Base-by-base conservation (phyloP, 2,888 invertebrate species). In the Callyntrura guangdongensis region DNA sequence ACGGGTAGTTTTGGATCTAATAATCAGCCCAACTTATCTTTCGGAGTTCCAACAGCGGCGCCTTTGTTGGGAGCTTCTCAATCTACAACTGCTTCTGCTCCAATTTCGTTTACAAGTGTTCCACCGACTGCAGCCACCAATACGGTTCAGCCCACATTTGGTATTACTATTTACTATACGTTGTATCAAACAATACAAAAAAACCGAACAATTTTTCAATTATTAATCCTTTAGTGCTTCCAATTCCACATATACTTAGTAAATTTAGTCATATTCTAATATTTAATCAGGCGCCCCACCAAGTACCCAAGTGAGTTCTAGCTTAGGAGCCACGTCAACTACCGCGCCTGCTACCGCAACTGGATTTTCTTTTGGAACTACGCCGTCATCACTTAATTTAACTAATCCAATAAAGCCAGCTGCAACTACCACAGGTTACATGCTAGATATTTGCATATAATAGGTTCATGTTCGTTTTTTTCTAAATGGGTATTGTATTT, bases 261-360 rank as follows among this genome's bases (percentile, higher is more conserved):
- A n/a, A n/a, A n/a, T n/a, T n/a, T n/a, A n/a, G 53, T 36, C 53
- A 53, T 9, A 14, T 9, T n/a, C 11, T 2, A 53, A n/a, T 53
- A 53, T 11, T 53, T 61, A 12, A 17, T n/a, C 20, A 85, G 85
- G 72, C 5, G 27, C 72, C 0, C 79, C 94, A 5, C 86, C 93
- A 6, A 90, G 94, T 12, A 92, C 94, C 1, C 92, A 94, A n/a
- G 91, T 77, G 17, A 56, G 64, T 25, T 20, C 77, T 5, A 25
- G 59, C 47, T 79, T 22, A 36, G 89, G 90, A 11, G 79, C 92
- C 12, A 22, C 64, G 49, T 0, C 79, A 45, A 25, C 67, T 0
- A 53, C 72, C 20, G 36, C 61, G 1, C 36, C 94, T 36, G 94
- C 88, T 47, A 5, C 92, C 22, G 74, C 92, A 5, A 94, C 56